Evolutionary conservation across 1,140 invertebrate species (phyloP).

Genomic region (Macrobrachium rosenbergii): DNA sequence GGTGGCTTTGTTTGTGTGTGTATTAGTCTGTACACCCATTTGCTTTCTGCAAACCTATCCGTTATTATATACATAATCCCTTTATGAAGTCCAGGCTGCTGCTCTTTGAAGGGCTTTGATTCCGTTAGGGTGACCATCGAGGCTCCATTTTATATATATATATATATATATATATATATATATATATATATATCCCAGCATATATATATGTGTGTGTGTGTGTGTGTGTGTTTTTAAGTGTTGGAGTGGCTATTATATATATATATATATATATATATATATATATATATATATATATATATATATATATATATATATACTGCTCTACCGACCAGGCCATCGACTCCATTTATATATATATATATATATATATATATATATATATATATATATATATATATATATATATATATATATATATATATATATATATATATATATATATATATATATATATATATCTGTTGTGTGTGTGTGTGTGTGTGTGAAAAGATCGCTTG

Average conservation of each 20-base stretch:
- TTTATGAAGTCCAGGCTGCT: too few species aligned
- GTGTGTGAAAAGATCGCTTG: too few species aligned
- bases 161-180: not conserved
- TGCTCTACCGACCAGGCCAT: too few species aligned
- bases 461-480: too few species aligned
- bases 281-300: conserved; percentile 42
- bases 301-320: conserved; percentile 41
- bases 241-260: conserved; percentile 29
- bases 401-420: conserved; percentile 44
- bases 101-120: too few species aligned
- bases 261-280: conserved; percentile 37
- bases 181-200: not conserved
- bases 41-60: too few species aligned
- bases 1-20: too few species aligned
- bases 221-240: conserved; percentile 14
- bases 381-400: conserved; percentile 38
- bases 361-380: conserved; percentile 42
- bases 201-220: not conserved
- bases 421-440: conserved; percentile 46
- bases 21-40: too few species aligned
- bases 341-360: conserved; percentile 19
- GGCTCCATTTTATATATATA: not conserved
- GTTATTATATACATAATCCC: too few species aligned
- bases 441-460: conserved; percentile 39
- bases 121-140: not conserved